phyloP scores from a whole-genome alignment of 2,113 vertebrate species.

The Gavia stellata region DNA sequence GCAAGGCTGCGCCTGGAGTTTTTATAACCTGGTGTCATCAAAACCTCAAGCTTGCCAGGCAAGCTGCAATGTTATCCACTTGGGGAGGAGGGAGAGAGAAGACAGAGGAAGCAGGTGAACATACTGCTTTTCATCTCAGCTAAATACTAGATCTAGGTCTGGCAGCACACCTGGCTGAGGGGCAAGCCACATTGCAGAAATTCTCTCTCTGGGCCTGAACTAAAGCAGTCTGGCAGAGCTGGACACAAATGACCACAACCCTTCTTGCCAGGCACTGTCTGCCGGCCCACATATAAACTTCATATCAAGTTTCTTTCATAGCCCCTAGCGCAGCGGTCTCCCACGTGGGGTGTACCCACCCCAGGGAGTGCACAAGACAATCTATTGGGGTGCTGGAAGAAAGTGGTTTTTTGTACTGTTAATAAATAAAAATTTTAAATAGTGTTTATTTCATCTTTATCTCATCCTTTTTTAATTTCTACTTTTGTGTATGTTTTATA shows the following conservation, averaged over 20 bases:
- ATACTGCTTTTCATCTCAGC: neutral
- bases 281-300: neutral
- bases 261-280: neutral
- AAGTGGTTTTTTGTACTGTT: neutral
- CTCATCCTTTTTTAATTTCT: neutral
- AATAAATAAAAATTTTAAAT: neutral
- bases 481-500: neutral
- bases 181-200: neutral
- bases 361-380: neutral
- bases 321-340: neutral
- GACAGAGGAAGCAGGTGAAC: neutral
- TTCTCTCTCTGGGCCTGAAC: neutral
- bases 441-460: neutral
- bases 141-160: neutral
- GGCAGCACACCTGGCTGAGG: neutral
- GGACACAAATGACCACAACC: neutral
- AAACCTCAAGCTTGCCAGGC: neutral
- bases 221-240: neutral
- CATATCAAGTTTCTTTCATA: neutral
- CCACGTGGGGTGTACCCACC: rapidly evolving
- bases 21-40: neutral
- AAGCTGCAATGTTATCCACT: neutral
- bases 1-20: neutral
- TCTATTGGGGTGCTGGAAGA: neutral
- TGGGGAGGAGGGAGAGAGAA: neutral